phyloP scores from a whole-genome alignment of 2,113 vertebrate genomes.

The Chamaetylas fuelleborni region DNA sequence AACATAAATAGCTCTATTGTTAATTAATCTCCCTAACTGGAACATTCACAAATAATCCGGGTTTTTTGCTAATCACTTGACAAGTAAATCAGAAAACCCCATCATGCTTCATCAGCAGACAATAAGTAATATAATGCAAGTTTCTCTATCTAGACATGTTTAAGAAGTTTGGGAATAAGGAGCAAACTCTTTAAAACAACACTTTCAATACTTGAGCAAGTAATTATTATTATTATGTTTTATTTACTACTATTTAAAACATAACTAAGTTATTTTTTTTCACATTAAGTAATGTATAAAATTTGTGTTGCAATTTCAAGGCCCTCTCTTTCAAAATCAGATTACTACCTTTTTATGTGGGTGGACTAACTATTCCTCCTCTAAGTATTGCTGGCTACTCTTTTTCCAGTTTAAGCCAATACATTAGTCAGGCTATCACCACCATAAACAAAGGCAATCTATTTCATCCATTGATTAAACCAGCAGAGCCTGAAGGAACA shows the following conservation, averaged over 20 bases:
- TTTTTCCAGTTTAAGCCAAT: not conserved
- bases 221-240: not conserved
- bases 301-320: not conserved
- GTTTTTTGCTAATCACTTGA: not conserved
- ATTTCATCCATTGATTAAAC: slow-evolving; percentile 43
- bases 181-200: not conserved
- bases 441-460: slow-evolving; percentile 14
- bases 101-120: not conserved
- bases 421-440: not conserved
- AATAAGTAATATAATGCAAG: not conserved
- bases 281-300: not conserved
- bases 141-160: not conserved
- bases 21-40: not conserved
- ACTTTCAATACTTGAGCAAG: not conserved
- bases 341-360: not conserved
- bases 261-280: not conserved
- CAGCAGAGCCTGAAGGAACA: not conserved
- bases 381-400: not conserved
- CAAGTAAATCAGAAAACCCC: not conserved
- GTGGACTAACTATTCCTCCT: not conserved
- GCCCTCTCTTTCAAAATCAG: not conserved
- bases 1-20: not conserved
- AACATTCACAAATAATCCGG: not conserved
- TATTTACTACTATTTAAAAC: not conserved
- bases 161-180: not conserved